These are phyloP conservation scores for Drosophila kambysellisi DNA, from an alignment of 2,888 invertebrate genomes.

Conservation along the genomic window DNA sequence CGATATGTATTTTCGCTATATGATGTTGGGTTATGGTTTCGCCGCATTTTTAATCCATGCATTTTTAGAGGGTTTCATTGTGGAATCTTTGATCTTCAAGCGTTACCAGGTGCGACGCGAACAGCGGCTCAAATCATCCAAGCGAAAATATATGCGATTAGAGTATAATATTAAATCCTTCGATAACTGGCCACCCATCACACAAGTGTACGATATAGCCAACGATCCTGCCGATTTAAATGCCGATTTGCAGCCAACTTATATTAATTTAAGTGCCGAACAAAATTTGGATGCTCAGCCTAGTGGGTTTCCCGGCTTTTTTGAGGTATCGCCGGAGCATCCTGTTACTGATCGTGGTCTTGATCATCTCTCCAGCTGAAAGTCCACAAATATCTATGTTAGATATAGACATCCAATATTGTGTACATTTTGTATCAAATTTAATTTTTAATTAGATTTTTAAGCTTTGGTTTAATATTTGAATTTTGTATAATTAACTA, in stretches of 20 bases:
- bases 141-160: conserved; percentile 88
- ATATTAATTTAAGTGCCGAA: conserved; percentile 86
- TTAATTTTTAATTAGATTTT: neutral
- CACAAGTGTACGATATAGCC: conserved; percentile 82
- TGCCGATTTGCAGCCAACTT: conserved; percentile 82
- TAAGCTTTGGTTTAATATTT: neutral
- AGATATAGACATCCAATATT: neutral
- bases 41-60: conserved; percentile 87
- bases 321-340: conserved; percentile 65
- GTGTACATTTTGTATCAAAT: neutral
- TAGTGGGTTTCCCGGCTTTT: conserved; percentile 86
- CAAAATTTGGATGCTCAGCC: conserved; percentile 85
- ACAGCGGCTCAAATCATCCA: conserved; percentile 87
- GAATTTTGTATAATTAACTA: neutral
- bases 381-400: neutral
- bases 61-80: conserved; percentile 87
- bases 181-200: conserved; percentile 89
- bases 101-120: conserved; percentile 86
- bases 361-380: conserved; percentile 20
- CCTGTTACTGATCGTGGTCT: neutral
- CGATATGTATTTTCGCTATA: conserved; percentile 86
- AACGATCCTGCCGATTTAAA: conserved; percentile 78
- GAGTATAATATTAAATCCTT: conserved; percentile 87
- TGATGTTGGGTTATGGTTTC: conserved; percentile 86
- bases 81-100: conserved; percentile 87